Base-by-base conservation (phyloP, 2,113 vertebrate species). In the Nibea coibor region DNA sequence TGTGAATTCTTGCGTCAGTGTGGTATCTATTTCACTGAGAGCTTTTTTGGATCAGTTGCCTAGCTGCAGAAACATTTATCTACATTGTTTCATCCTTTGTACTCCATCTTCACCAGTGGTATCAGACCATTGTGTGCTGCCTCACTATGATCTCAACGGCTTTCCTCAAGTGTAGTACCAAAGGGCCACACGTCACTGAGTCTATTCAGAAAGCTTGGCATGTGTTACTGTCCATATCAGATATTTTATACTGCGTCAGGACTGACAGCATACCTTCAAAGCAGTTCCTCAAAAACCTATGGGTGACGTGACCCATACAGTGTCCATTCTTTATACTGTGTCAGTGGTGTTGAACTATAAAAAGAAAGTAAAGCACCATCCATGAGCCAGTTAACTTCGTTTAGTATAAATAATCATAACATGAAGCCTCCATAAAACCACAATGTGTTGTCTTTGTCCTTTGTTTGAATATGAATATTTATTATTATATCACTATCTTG, bases 131-230 rank as follows among this genome's bases (percentile, higher is more conserved):
- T 39, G 12, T 14, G 39, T 35, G 28, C 42, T 20, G 8, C 59
- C 42, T 67, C 20, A 72, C 31, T 31, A 31, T 31, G 31, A 31
- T 64, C 26, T 39, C 61, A 28, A 67, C 67, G 35, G 57, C 76
- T 47, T 74, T 10, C 26, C n/a, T 53, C 51, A 48, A 63, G 8
- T 9, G 43, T 66, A 63, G 56, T 66, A 20, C 43, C 70, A 81
- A 71, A 75, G 9, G 15, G 20, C 63, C 20, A 47, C 4, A 56
- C 3, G 9, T 64, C 14, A 43, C 20, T 20, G 48, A 62, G 42
- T 72, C 51, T 31, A 45, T 87, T 72, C 43, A 81, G 28, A 53
- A 19, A 51, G 53, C 9, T 48, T 56, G 1, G 17, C 43, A 35
- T 58, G 45, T 67, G 65, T 78, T 24, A 5, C 17, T 22, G 24